Evolutionary conservation across 2,888 invertebrate genomes (phyloP).

Genomic region (Drosophila emarginata): DNA sequence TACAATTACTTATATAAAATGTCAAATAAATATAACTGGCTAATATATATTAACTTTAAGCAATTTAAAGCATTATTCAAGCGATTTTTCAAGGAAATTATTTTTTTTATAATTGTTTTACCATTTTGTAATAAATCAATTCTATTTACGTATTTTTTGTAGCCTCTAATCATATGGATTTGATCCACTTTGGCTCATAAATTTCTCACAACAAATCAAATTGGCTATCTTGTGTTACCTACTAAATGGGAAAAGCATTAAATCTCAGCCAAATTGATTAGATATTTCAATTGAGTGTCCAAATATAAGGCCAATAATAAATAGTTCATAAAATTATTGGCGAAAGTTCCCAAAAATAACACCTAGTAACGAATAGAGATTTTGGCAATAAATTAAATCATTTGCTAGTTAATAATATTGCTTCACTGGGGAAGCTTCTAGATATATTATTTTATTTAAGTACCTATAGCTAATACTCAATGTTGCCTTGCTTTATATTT

Average conservation of each 20-base stretch:
- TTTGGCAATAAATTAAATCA: neutral
- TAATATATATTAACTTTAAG: neutral
- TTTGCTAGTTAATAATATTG: neutral
- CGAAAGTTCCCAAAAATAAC: neutral
- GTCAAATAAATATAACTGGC: neutral
- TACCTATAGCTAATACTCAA: slow-evolving; percentile 52
- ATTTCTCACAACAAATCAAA: slow-evolving; percentile 15
- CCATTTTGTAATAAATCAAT: neutral
- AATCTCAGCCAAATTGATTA: slow-evolving; percentile 25
- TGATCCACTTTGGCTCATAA: neutral
- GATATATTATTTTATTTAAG: slow-evolving; percentile 50
- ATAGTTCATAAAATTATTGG: neutral
- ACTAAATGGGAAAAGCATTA: neutral
- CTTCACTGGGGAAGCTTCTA: neutral
- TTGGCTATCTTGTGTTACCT: neutral
- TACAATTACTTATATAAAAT: too few species aligned
- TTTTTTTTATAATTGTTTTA: neutral
- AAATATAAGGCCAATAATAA: neutral
- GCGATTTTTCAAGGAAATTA: too few species aligned
- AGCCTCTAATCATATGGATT: neutral
- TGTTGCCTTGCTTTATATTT: slow-evolving; percentile 13
- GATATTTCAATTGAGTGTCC: slow-evolving; percentile 23
- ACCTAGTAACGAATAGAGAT: neutral
- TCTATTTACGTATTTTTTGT: neutral
- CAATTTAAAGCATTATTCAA: neutral